Evolutionary conservation across 2,888 invertebrate species (phyloP).

Genomic region (Pammene fasciana): DNA sequence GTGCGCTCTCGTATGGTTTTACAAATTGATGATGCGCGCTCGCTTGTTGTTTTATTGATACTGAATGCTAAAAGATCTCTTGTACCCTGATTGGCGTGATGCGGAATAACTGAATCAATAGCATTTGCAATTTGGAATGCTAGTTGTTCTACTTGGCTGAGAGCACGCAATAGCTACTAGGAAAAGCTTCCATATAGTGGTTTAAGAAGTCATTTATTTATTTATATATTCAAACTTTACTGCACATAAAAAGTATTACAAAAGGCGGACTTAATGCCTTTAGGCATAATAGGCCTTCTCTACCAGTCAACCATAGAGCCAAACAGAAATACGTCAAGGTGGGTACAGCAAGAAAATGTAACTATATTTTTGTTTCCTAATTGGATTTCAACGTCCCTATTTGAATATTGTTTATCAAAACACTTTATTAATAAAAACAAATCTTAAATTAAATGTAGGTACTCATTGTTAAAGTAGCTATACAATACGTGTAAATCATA

Average conservation of each 20-base stretch:
- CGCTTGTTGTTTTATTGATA: conserved; percentile 56
- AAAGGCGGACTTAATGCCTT: no score
- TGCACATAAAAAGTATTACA: no score
- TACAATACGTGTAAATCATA: no score
- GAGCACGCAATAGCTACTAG: conserved; percentile 41
- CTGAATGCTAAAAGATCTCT: conserved; percentile 58
- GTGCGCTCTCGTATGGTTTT: conserved; percentile 56
- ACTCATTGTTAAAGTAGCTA: no score
- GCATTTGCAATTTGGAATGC: conserved; percentile 42
- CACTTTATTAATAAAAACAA: no score
- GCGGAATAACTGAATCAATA: conserved; percentile 57
- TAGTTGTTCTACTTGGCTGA: conserved; percentile 32
- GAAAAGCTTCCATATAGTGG: conserved; percentile 47
- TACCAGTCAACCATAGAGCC: no score
- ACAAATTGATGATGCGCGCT: conserved; percentile 57
- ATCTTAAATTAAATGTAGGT: no score
- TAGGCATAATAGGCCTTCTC: no score
- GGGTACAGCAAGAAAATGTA: no score
- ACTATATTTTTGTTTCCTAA: no score
- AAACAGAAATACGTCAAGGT: no score
- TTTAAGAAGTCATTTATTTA: conserved; percentile 14
- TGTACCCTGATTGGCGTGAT: conserved; percentile 53
- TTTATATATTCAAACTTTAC: no score
- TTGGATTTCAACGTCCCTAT: conserved; percentile 21
- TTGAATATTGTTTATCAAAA: neutral